phyloP scores from a whole-genome alignment of 2,888 invertebrate genomes.

The Melangyna quadrimaculata region DNA sequence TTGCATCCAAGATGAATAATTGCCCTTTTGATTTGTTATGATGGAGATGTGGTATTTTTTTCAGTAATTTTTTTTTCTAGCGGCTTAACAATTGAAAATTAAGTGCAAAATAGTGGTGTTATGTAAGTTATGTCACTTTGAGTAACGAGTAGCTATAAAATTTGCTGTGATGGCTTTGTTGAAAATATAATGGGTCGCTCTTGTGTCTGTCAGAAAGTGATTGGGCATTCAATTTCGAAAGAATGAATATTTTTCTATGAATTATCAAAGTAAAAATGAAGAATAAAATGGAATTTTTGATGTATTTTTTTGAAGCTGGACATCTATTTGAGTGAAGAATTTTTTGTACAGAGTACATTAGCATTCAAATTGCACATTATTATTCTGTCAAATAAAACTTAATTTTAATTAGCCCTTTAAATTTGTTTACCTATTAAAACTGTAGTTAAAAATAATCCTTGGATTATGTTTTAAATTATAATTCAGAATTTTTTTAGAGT shows the following conservation, averaged over 20 bases:
- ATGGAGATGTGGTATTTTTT: background rate
- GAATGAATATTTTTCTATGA: background rate
- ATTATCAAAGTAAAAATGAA: too few relatives aligned
- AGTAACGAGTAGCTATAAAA: slow-evolving; percentile 1
- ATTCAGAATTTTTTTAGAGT: background rate
- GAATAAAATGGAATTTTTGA: background rate
- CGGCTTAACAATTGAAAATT: slow-evolving; percentile 16
- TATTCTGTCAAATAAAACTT: too few relatives aligned
- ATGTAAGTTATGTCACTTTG: slow-evolving; percentile 7
- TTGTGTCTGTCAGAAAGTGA: background rate
- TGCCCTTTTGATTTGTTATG: slow-evolving; percentile 34
- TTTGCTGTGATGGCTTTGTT: background rate
- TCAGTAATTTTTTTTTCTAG: background rate
- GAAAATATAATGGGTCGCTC: background rate
- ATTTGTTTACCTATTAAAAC: too few relatives aligned
- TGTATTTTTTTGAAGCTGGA: too few relatives aligned
- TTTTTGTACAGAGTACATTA: too few relatives aligned
- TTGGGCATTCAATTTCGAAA: background rate
- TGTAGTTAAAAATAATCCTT: too few relatives aligned
- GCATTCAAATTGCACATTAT: too few relatives aligned
- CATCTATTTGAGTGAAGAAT: too few relatives aligned
- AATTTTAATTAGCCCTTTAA: too few relatives aligned
- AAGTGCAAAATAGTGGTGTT: slow-evolving; percentile 8
- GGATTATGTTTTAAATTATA: too few relatives aligned
- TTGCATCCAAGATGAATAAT: slow-evolving; percentile 7